These are phyloP conservation scores for Nephrotoma appendiculata DNA, from an alignment of 2,888 invertebrate species.

Conservation along the genomic window DNA sequence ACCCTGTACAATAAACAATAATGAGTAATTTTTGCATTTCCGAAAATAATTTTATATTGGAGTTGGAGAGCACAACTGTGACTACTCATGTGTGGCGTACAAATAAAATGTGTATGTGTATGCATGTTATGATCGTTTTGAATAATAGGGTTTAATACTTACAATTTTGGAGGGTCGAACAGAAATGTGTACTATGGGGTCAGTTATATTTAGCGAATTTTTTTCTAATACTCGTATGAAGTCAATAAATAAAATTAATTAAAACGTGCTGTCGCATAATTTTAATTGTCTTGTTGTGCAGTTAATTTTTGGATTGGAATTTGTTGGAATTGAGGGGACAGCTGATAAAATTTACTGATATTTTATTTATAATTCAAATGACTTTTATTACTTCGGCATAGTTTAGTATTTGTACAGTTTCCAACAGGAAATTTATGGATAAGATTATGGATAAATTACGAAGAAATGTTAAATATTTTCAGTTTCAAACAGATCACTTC, in stretches of 20 bases:
- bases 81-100: background rate
- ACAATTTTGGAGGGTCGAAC: background rate
- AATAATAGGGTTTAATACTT: background rate
- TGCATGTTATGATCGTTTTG: background rate
- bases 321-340: background rate
- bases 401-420: background rate
- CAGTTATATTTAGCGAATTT: background rate
- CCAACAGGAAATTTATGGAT: background rate
- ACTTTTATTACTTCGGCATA: background rate
- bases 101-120: background rate
- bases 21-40: background rate
- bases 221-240: background rate
- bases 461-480: too few species aligned
- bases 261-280: background rate
- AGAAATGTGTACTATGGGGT: background rate
- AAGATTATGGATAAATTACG: background rate
- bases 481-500: too few species aligned
- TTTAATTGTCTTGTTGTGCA: background rate
- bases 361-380: background rate
- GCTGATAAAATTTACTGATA: background rate
- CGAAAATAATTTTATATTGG: background rate
- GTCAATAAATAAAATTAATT: background rate
- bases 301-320: background rate
- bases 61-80: background rate
- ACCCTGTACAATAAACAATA: background rate